A percentile compares a stretch with the other conserved stretches of the same genome.
phyloP scores from a whole-genome alignment of 2,797 vertebrate species.

The Sebastes diaconus region DNA sequence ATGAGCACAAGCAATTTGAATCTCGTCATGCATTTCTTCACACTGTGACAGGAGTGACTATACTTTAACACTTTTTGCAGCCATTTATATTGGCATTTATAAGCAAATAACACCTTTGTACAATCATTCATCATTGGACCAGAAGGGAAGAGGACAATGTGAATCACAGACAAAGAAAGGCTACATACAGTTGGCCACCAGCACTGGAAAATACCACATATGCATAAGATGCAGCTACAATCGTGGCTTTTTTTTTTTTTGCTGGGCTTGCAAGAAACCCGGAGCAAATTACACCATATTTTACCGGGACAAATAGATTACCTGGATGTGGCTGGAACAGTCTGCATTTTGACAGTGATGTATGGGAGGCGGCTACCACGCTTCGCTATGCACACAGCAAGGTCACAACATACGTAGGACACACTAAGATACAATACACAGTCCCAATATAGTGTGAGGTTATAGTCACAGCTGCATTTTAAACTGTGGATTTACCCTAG shows the following conservation, averaged over 20 bases:
- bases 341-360: slow-evolving; percentile 79
- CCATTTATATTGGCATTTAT: slow-evolving; percentile 7
- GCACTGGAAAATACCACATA: slow-evolving; percentile 31
- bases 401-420: slow-evolving; percentile 65
- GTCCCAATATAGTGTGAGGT: slow-evolving; percentile 11
- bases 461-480: slow-evolving; percentile 15
- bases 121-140: background rate
- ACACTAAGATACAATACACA: slow-evolving; percentile 38
- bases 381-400: slow-evolving; percentile 70
- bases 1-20: background rate
- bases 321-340: slow-evolving; percentile 66
- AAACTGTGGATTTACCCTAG: slow-evolving; percentile 3
- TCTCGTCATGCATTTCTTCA: background rate
- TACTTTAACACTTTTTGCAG: background rate
- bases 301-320: slow-evolving; percentile 81
- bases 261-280: slow-evolving; percentile 69
- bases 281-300: slow-evolving; percentile 75
- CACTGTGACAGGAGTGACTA: background rate
- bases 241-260: slow-evolving; percentile 10
- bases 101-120: background rate
- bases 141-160: background rate
- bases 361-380: slow-evolving; percentile 72
- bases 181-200: background rate
- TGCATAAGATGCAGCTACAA: slow-evolving; percentile 41
- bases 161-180: slow-evolving; percentile 1